Evolutionary conservation across 1,140 invertebrate species (phyloP).

Genomic region (Hyles vespertilio): DNA sequence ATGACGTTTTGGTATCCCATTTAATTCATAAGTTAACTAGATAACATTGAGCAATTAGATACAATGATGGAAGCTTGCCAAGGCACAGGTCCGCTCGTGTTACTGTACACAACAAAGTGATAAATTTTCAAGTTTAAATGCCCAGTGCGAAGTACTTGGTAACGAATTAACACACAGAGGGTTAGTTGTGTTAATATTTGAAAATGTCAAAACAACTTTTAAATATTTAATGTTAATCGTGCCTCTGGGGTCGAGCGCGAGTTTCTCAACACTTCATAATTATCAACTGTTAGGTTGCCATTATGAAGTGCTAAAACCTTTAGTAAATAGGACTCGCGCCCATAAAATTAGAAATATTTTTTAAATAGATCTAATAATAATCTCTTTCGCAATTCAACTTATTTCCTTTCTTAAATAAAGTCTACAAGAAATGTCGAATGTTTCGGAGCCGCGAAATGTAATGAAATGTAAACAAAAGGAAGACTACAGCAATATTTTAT

Average conservation of each 20-base stretch:
- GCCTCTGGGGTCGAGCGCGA: too few species aligned
- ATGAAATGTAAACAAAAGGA: too few species aligned
- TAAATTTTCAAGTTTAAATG: conserved; percentile 17
- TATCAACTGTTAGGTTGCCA: too few species aligned
- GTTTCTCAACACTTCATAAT: too few species aligned
- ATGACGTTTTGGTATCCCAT: conserved; percentile 30
- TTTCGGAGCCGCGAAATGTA: too few species aligned
- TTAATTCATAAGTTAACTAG: conserved; percentile 32
- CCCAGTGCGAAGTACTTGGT: conserved; percentile 27
- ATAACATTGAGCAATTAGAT: conserved; percentile 44
- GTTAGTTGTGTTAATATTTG: neutral
- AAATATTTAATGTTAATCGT: neutral
- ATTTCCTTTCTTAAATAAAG: too few species aligned
- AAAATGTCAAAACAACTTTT: neutral
- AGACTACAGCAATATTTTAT: too few species aligned
- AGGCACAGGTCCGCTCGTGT: conserved; percentile 9
- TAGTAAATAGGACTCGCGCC: neutral
- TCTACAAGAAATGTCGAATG: too few species aligned
- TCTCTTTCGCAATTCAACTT: too few species aligned
- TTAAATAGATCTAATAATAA: too few species aligned
- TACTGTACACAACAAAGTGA: conserved; percentile 27
- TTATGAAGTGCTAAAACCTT: neutral
- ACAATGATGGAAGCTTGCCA: conserved; percentile 6
- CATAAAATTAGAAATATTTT: too few species aligned
- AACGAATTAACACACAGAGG: conserved; percentile 19